A percentile compares a stretch with the other conserved stretches of the same genome.
Evolutionary conservation across 37 sponge, comb jelly and placozoan species (phyloP).

Genomic region (Cliona cf. orientalis): DNA sequence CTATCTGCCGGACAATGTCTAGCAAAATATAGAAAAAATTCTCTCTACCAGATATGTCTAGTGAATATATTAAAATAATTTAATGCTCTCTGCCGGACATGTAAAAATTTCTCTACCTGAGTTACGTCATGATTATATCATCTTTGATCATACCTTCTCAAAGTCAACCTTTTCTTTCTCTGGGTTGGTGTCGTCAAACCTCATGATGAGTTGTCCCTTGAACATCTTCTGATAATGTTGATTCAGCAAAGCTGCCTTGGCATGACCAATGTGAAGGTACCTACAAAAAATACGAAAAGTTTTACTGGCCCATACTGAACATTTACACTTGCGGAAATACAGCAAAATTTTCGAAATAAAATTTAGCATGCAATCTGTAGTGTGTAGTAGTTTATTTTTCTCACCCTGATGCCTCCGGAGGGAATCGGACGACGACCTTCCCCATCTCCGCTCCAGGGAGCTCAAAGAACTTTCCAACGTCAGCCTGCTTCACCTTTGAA

Average conservation of each 20-base stretch:
- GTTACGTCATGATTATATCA: not conserved
- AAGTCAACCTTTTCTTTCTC: slow-evolving; percentile 95
- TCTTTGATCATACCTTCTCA: slow-evolving; percentile 74
- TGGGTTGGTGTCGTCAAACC: slow-evolving; percentile 99
- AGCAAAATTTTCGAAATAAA: too few relatives aligned
- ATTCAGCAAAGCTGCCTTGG: slow-evolving; percentile 97
- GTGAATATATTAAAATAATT: not conserved
- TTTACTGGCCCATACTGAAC: too few relatives aligned
- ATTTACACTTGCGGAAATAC: too few relatives aligned
- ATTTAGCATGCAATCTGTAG: too few relatives aligned
- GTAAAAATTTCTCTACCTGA: not conserved
- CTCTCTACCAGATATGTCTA: too few relatives aligned
- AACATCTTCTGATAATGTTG: slow-evolving; percentile 92
- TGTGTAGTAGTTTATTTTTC: not conserved
- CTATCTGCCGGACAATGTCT: too few relatives aligned
- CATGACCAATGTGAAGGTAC: slow-evolving; percentile 98
- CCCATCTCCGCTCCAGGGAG: slow-evolving; percentile 95
- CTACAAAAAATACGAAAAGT: slow-evolving; percentile 33
- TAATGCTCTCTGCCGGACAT: not conserved
- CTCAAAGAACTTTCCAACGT: slow-evolving; percentile 93
- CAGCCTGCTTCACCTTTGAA: slow-evolving; percentile 22
- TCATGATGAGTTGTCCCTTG: slow-evolving; percentile 90
- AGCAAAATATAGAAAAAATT: too few relatives aligned
- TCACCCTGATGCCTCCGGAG: slow-evolving; percentile 97
- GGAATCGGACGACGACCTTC: slow-evolving; percentile 95